A percentile compares a stretch with the other conserved stretches of the same genome.
These are phyloP conservation scores for Hyles vespertilio DNA, from an alignment of 1,140 invertebrate species.

Conservation along the genomic window DNA sequence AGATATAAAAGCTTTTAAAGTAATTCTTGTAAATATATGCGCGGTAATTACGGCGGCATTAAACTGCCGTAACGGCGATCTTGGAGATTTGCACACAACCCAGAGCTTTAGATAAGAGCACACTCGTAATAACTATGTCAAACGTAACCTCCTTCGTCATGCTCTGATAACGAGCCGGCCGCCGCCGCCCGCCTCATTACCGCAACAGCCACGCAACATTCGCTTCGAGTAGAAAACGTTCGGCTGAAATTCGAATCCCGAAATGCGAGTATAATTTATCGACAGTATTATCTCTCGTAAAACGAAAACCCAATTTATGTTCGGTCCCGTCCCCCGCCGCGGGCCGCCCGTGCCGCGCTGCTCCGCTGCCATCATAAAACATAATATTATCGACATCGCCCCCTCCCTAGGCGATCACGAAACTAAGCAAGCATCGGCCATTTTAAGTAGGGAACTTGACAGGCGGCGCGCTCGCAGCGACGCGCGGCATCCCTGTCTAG, in stretches of 20 bases:
- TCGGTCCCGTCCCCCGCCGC: slow-evolving; percentile 41
- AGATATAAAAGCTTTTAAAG: slow-evolving; percentile 19
- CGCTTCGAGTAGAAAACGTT: slow-evolving; percentile 3
- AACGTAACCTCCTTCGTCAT: slow-evolving; percentile 38
- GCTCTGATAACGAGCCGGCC: slow-evolving; percentile 42
- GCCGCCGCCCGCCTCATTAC: slow-evolving; percentile 9
- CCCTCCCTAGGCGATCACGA: slow-evolving; percentile 71
- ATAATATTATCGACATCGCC: slow-evolving; percentile 72
- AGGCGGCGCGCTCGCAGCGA: slow-evolving; percentile 27
- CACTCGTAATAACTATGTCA: slow-evolving; percentile 29
- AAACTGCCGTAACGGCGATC: slow-evolving; percentile 14
- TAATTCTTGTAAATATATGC: slow-evolving; percentile 14
- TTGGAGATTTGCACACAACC: slow-evolving; percentile 9
- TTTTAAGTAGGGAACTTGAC: slow-evolving; percentile 67
- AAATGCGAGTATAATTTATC: slow-evolving; percentile 61
- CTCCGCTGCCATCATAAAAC: slow-evolving; percentile 51
- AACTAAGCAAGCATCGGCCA: slow-evolving; percentile 72
- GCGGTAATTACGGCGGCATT: slow-evolving; percentile 9
- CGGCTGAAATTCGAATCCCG: slow-evolving; percentile 43
- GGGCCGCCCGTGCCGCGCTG: slow-evolving; percentile 15
- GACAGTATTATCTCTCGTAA: slow-evolving; percentile 61
- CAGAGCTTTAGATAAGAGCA: slow-evolving; percentile 20
- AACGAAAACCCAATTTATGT: slow-evolving; percentile 69
- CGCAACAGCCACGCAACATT: slow-evolving; percentile 3
- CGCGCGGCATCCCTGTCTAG: slow-evolving; percentile 34